Evolutionary conservation across 2,797 vertebrate genomes (phyloP).

Genomic region (Parauchenoglanis punctatus): DNA sequence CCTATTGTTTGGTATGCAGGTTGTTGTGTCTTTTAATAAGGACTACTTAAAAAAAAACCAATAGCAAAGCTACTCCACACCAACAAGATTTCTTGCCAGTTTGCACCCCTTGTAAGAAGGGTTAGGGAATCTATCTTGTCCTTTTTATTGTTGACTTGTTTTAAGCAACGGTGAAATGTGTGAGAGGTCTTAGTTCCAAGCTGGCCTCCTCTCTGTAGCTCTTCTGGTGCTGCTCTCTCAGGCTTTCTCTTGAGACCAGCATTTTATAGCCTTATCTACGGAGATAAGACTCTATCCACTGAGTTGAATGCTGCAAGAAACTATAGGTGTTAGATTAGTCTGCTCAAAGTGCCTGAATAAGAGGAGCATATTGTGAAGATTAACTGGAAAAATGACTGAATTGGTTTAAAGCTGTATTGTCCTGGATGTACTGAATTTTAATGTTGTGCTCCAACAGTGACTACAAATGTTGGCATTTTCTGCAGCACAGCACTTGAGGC

Average conservation of each 20-base stretch:
- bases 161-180: conserved; percentile 1
- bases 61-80: conserved; percentile 2
- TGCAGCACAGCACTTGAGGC: no score
- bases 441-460: background rate
- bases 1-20: background rate
- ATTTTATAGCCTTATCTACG: conserved; percentile 2
- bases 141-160: conserved; percentile 1
- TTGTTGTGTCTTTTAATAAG: background rate
- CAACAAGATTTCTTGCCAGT: conserved; percentile 16
- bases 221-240: background rate
- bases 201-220: background rate
- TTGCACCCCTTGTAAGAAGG: background rate
- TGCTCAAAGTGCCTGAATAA: background rate
- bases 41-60: background rate
- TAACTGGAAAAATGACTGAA: background rate
- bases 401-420: background rate
- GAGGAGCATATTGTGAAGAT: background rate
- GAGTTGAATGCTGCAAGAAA: background rate
- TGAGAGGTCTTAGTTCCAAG: conserved; percentile 6
- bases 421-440: background rate
- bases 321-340: background rate
- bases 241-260: background rate
- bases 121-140: conserved; percentile 12
- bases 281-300: background rate
- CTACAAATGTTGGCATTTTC: background rate